phyloP scores from a whole-genome alignment of 2,797 vertebrate genomes.

The Argentina silus region DNA sequence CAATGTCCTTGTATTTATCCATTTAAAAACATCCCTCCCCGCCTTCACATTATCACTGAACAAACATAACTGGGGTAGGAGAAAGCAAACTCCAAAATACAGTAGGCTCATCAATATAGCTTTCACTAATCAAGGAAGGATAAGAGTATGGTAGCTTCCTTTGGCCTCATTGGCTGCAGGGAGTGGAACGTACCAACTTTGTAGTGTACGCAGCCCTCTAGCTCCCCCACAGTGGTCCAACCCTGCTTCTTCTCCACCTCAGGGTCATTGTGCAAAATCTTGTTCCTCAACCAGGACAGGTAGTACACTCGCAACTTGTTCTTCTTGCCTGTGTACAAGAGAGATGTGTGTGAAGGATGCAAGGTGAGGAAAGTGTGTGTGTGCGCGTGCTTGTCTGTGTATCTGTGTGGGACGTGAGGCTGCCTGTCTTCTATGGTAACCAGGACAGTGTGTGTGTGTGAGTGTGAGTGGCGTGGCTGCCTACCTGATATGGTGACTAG shows the following conservation, averaged over 20 bases:
- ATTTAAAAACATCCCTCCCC: too few species aligned
- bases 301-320: conserved; percentile 93
- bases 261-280: conserved; percentile 92
- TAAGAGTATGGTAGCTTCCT: background rate
- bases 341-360: background rate
- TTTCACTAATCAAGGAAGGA: background rate
- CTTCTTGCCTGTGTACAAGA: conserved; percentile 80
- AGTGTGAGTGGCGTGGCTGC: too few species aligned
- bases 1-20: too few species aligned
- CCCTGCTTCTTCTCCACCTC: conserved; percentile 96
- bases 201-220: conserved; percentile 92
- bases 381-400: background rate
- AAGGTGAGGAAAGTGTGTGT: background rate
- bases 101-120: too few species aligned
- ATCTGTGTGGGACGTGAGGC: background rate
- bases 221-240: conserved; percentile 92
- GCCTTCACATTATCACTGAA: too few species aligned
- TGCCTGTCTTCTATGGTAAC: background rate
- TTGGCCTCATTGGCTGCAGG: too few species aligned
- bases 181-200: conserved; percentile 81
- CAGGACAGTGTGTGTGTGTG: background rate
- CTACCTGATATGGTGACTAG: conserved; percentile 91
- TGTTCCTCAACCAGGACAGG: conserved; percentile 92
- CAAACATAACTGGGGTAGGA: too few species aligned
- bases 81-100: too few species aligned